phyloP scores from a whole-genome alignment of 2,113 vertebrate genomes.

The Ptilonorhynchus violaceus region DNA sequence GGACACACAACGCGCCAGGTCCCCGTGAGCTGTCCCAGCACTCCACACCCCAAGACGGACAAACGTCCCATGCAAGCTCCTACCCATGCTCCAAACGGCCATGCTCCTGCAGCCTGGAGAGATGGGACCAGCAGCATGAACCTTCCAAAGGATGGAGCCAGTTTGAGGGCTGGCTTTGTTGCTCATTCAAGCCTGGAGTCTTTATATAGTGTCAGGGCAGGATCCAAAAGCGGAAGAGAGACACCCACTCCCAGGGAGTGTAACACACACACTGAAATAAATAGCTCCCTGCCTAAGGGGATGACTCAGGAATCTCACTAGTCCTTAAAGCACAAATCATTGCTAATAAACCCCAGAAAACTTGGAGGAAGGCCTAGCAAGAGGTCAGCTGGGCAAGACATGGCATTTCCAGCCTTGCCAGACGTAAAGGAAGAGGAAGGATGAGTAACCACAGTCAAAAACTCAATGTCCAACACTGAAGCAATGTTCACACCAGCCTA shows the following conservation, averaged over 20 bases:
- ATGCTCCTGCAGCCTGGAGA: not conserved
- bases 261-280: slow-evolving; percentile 53
- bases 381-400: not conserved
- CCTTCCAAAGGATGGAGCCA: not conserved
- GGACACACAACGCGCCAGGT: accelerated
- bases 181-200: slow-evolving; percentile 51
- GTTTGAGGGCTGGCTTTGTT: not conserved
- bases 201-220: slow-evolving; percentile 61
- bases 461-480: accelerated
- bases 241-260: slow-evolving; percentile 56
- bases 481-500: not conserved
- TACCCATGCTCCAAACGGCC: not conserved
- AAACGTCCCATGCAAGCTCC: not conserved
- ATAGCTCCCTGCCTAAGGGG: slow-evolving; percentile 44
- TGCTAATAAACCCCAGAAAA: slow-evolving; percentile 9
- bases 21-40: not conserved
- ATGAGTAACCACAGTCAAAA: not conserved
- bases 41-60: not conserved
- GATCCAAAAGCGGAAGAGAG: slow-evolving; percentile 58
- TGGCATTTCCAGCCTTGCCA: not conserved
- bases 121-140: not conserved
- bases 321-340: slow-evolving; percentile 9
- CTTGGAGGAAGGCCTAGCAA: not conserved
- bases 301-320: slow-evolving; percentile 59
- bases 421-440: not conserved